Evolutionary conservation across 1,140 invertebrate species (phyloP).

Genomic region (Pseudomyrmex cubaensis): DNA sequence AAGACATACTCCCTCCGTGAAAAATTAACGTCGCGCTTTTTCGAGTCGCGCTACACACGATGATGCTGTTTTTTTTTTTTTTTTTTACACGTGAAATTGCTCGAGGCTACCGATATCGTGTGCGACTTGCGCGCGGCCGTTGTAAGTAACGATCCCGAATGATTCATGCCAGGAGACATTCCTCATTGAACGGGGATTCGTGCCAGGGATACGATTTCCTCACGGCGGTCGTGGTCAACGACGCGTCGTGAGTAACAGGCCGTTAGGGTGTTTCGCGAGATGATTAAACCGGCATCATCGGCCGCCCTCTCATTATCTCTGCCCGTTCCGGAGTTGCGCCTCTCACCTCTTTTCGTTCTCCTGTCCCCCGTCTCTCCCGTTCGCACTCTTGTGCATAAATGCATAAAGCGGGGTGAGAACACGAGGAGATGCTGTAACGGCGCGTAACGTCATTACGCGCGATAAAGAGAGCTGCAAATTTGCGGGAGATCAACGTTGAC

Average conservation of each 20-base stretch:
- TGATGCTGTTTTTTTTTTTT: no score
- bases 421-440: slow-evolving; percentile 71
- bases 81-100: background rate
- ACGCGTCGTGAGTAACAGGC: slow-evolving; percentile 58
- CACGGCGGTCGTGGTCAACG: slow-evolving; percentile 51
- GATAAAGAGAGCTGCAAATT: slow-evolving; percentile 70
- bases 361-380: no score
- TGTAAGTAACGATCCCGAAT: slow-evolving; percentile 7
- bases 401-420: slow-evolving; percentile 76
- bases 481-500: slow-evolving; percentile 36
- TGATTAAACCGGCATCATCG: slow-evolving; percentile 71
- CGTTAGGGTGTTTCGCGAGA: slow-evolving; percentile 72
- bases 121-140: background rate
- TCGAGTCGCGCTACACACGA: background rate
- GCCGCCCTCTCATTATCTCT: slow-evolving; percentile 74
- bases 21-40: background rate
- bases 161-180: slow-evolving; percentile 43
- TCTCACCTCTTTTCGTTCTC: slow-evolving; percentile 21
- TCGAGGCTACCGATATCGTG: slow-evolving; percentile 15
- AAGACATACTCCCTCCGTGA: background rate
- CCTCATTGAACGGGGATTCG: slow-evolving; percentile 19
- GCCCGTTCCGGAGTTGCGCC: slow-evolving; percentile 10
- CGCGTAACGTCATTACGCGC: slow-evolving; percentile 72
- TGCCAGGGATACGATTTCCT: background rate
- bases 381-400: slow-evolving; percentile 66